A percentile compares a stretch with the other conserved stretches of the same genome.
Conservation (phyloP, 2,797 vertebrate species). For the Masticophis lateralis region DNA sequence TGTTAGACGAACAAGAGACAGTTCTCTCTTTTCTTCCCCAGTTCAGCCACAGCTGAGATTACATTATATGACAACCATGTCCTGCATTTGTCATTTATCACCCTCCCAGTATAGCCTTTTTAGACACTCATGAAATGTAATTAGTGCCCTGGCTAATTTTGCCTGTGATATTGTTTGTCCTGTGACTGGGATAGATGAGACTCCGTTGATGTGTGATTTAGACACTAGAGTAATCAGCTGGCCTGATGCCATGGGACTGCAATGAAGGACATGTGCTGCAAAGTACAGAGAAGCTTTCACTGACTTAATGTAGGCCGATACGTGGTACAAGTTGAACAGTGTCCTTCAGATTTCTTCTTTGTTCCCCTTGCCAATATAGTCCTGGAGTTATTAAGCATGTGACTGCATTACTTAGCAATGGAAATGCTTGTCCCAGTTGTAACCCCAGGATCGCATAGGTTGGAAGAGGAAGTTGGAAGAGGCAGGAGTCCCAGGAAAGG, state of each 20-base stretch:
- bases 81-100: conserved; percentile 61
- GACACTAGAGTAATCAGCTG: conserved; percentile 36
- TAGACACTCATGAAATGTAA: conserved; percentile 46
- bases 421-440: background rate
- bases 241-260: conserved; percentile 33
- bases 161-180: conserved; percentile 72
- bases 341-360: conserved; percentile 40
- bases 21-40: conserved; percentile 69
- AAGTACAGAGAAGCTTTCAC: conserved; percentile 54
- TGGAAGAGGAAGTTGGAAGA: background rate
- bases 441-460: background rate
- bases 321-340: conserved; percentile 17
- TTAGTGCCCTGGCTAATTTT: conserved; percentile 69
- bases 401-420: background rate
- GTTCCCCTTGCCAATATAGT: background rate
- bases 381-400: background rate
- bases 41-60: conserved; percentile 65
- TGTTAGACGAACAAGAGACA: conserved; percentile 73
- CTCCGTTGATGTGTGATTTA: conserved; percentile 46
- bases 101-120: conserved; percentile 50
- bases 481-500: background rate
- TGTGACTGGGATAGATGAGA: conserved; percentile 67
- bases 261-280: conserved; percentile 15
- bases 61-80: conserved; percentile 67
- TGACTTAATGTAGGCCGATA: conserved; percentile 58